Evolutionary conservation across 2,113 vertebrate genomes (phyloP), one percentile per base, ranked within the genome.

Genomic region (Nematolebias whitei): DNA sequence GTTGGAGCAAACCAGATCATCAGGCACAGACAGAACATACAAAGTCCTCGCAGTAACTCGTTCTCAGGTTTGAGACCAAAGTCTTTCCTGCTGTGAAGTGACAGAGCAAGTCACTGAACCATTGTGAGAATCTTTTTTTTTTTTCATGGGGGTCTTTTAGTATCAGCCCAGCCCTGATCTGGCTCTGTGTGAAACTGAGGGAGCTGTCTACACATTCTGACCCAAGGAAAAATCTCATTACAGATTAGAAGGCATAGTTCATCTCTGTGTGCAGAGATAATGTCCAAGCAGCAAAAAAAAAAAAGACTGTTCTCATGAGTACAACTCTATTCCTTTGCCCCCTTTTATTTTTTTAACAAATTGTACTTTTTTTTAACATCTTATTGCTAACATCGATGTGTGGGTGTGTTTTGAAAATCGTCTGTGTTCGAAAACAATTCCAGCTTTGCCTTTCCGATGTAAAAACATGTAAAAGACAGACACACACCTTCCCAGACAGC

Each of bases 191-290:
- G 29, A 67, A 68, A 61, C 75, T 7, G 72, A 10, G 1, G 73
- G 70, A 71, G 48, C 63, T 55, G 77, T 73, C 59, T 79, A 74
- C 74, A 80, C 71, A 55, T 67, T 82, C 32, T 74, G 79, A 71
- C 61, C 73, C 69, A 80, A 60, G 44, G 20, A 53, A 61, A 87
- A 85, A 84, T 84, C 83, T 85, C 76, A 74, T 85, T 84, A 78
- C 69, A 80, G 78, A 84, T 84, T 72, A 79, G 68, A 84, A 59
- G 38, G 57, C 59, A 59, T 61, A 63, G 55, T 57, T 59, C 26
- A 45, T 73, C 57, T n/a, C 1, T 49, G 50, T 53, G 56, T 22
- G 14, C 38, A 54, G 48, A 62, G 68, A 68, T 66, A 77, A 73
- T 60, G 51, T 78, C 83, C 60, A 58, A 76, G 68, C 50, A 68